Evolutionary conservation across 2,797 vertebrate genomes (phyloP), one percentile per base, ranked within the genome.

Genomic region (Chelidonichthys spinosus): DNA sequence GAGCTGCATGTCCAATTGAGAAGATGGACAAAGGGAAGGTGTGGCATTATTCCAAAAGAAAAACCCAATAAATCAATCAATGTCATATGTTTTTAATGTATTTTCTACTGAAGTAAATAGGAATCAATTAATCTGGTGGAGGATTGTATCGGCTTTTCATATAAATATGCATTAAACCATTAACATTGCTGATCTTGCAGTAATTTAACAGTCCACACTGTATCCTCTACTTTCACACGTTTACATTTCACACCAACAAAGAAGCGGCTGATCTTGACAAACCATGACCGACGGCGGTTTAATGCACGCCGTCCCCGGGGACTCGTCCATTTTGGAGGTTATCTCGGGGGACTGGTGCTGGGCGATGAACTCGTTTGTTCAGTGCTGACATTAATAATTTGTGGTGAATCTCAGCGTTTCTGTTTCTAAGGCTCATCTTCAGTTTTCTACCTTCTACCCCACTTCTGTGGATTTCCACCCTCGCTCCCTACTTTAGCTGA

Each of bases 301-400:
- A 47, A 62, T 61, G 49, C 44, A 7, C 59, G 60, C 42, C 55
- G 84, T 72, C 61, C 53, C 74, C 35, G 64, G 54, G 49, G 74
- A 79, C 44, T 32, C 18, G 76, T 83, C 79, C 68, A 69, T 81
- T 84, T 80, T 83, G 59, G 78, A 77, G 81, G 85, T 86, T 86
- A 73, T 89, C 86, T 89, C 43, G n/a, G 67, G 85, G 76, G 71
- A 90, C 61, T 71, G 50, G 7, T 25, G 18, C 79, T 71, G 67
- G 61, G 76, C 18, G 9, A 72, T 83, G 82, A 87, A 87, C 88
- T 87, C 78, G 88, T 91, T 91, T 89, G 83, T 82, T 90, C 86
- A 66, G 61, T 32, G 71, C 76, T 43, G 0, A 4, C 74, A 79
- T 93, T 84, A 90, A 92, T 92, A 89, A 92, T 92, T 91, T 69